phyloP scores from a whole-genome alignment of 2,113 vertebrate genomes.

The Calidris pygmaea region DNA sequence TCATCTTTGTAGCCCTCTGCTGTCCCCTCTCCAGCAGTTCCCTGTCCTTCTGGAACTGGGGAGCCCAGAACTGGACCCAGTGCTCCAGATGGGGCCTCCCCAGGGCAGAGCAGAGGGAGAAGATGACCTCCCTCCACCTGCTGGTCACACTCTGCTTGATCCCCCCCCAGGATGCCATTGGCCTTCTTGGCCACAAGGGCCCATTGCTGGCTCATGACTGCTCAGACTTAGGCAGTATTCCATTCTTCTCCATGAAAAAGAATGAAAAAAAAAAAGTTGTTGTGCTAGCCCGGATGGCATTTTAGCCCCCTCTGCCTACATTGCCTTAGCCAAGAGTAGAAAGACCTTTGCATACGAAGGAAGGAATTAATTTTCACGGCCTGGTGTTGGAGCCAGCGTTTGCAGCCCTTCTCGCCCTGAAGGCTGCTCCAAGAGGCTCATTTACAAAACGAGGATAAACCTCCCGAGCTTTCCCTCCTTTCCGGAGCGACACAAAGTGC shows the following conservation, averaged over 20 bases:
- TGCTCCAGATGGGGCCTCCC: too few relatives aligned
- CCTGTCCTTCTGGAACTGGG: too few relatives aligned
- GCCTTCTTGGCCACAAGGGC: too few relatives aligned
- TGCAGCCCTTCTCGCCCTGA: background rate
- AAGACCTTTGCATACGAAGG: accelerated
- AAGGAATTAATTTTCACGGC: background rate
- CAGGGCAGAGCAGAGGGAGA: too few relatives aligned
- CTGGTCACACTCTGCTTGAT: too few relatives aligned
- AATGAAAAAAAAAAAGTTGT: background rate
- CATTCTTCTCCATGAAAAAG: background rate
- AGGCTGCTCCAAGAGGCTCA: background rate
- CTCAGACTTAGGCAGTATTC: background rate
- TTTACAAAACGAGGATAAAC: background rate
- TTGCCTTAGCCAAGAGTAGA: background rate
- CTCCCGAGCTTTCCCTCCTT: background rate
- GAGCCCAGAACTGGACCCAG: too few relatives aligned
- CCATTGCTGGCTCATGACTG: too few relatives aligned
- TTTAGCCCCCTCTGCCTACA: background rate
- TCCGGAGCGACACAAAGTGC: accelerated
- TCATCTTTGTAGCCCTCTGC: too few relatives aligned
- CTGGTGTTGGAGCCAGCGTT: background rate
- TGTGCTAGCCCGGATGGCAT: accelerated
- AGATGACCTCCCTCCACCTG: too few relatives aligned
- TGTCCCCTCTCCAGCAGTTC: too few relatives aligned
- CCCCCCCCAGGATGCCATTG: too few relatives aligned